A percentile compares a stretch with the other conserved stretches of the same genome.
These are phyloP conservation scores for Eleutherodactylus coqui DNA, from an alignment of 2,797 vertebrate species.

Conservation along the genomic window DNA sequence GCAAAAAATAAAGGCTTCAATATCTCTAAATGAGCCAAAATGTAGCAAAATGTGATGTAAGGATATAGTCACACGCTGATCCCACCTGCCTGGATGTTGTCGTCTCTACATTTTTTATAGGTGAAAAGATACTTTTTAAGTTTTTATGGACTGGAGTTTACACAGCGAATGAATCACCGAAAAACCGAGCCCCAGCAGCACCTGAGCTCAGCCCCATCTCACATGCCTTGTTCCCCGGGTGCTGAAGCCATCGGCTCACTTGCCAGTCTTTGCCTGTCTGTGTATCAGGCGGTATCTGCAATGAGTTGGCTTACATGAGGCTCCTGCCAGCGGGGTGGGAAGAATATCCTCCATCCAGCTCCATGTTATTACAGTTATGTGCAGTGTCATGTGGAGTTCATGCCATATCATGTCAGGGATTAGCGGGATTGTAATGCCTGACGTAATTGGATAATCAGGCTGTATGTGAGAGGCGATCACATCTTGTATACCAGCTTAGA, in stretches of 20 bases:
- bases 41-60: no score
- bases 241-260: not conserved
- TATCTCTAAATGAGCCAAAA: no score
- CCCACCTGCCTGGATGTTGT: no score
- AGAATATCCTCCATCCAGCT: not conserved
- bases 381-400: not conserved
- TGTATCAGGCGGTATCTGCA: not conserved
- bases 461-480: not conserved
- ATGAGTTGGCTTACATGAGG: not conserved
- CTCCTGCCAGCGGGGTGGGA: not conserved
- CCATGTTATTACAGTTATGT: not conserved
- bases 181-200: not conserved
- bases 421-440: conserved; percentile 5
- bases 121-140: no score
- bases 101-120: no score
- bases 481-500: not conserved
- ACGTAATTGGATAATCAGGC: conserved; percentile 48
- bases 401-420: conserved; percentile 27
- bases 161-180: not conserved
- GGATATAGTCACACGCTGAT: no score
- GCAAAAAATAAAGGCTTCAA: no score
- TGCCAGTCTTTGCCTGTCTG: not conserved
- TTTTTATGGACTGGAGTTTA: not conserved
- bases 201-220: not conserved
- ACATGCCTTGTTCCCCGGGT: not conserved